Percentiles rank a stretch among this genome's conserved stretches.
Conservation (phyloP, 2,113 vertebrate genomes). For the Barbus barbus region DNA sequence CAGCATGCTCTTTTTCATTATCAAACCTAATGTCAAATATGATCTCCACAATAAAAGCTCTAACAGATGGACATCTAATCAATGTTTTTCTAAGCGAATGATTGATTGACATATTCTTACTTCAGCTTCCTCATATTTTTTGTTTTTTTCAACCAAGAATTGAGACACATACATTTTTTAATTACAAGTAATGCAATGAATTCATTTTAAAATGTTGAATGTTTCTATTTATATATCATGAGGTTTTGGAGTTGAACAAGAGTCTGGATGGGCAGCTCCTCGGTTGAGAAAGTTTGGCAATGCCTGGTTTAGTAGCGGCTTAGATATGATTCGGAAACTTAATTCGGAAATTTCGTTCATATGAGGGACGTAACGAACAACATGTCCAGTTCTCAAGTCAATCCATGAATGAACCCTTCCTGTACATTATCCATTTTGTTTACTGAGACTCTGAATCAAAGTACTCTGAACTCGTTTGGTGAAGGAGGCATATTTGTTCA, state of each 20-base stretch:
- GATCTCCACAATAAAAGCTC: neutral
- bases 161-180: neutral
- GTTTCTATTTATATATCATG: neutral
- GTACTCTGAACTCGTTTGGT: neutral
- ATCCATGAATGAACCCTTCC: neutral
- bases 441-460: neutral
- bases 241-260: neutral
- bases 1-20: neutral
- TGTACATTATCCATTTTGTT: neutral
- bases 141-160: neutral
- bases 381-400: neutral
- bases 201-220: too few relatives aligned
- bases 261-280: neutral
- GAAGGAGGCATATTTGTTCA: too few relatives aligned
- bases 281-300: neutral
- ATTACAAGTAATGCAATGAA: too few relatives aligned
- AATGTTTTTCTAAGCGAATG: neutral
- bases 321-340: too few relatives aligned
- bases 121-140: neutral
- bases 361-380: neutral
- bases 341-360: too few relatives aligned
- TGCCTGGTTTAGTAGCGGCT: neutral
- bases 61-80: neutral
- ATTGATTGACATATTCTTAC: neutral
- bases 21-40: neutral